These are phyloP conservation scores for Hipparchia sbordonii DNA, from an alignment of 2,888 invertebrate genomes.

Conservation along the genomic window DNA sequence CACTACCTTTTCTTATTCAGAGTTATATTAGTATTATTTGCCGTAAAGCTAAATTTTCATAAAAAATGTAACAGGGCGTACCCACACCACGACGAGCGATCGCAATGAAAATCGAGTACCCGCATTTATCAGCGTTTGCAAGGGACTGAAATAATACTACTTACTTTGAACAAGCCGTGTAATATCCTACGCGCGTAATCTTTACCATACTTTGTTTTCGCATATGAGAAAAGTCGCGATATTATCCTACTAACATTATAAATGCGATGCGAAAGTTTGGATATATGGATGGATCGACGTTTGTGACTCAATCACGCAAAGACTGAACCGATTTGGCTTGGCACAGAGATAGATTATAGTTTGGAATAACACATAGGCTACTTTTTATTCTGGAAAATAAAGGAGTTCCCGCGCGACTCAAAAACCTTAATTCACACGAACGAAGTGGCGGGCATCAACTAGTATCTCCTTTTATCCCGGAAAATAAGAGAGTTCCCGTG, in stretches of 20 bases:
- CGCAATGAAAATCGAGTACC: slow-evolving; percentile 49
- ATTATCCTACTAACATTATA: background rate
- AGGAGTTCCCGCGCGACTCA: too few species aligned
- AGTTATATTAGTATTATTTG: slow-evolving; percentile 32
- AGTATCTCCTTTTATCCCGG: too few species aligned
- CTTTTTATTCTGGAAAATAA: too few species aligned
- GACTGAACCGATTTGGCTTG: too few species aligned
- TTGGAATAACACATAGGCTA: too few species aligned
- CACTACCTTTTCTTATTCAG: slow-evolving; percentile 31
- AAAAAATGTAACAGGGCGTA: slow-evolving; percentile 41
- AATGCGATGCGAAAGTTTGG: too few species aligned
- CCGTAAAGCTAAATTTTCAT: slow-evolving; percentile 42
- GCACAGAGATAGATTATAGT: too few species aligned
- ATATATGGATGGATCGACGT: too few species aligned
- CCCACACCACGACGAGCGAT: slow-evolving; percentile 34
- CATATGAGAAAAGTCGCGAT: slow-evolving; percentile 36
- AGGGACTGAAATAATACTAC: slow-evolving; percentile 40
- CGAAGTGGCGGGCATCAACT: too few species aligned
- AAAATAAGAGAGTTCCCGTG: too few species aligned
- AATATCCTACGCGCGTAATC: slow-evolving; percentile 39
- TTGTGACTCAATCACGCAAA: too few species aligned
- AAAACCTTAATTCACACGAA: too few species aligned
- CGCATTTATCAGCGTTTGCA: slow-evolving; percentile 46
- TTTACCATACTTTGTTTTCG: slow-evolving; percentile 37
- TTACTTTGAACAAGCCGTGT: slow-evolving; percentile 39